Conservation (phyloP, 2,113 vertebrate species). For the Porphyrio hochstetteri region DNA sequence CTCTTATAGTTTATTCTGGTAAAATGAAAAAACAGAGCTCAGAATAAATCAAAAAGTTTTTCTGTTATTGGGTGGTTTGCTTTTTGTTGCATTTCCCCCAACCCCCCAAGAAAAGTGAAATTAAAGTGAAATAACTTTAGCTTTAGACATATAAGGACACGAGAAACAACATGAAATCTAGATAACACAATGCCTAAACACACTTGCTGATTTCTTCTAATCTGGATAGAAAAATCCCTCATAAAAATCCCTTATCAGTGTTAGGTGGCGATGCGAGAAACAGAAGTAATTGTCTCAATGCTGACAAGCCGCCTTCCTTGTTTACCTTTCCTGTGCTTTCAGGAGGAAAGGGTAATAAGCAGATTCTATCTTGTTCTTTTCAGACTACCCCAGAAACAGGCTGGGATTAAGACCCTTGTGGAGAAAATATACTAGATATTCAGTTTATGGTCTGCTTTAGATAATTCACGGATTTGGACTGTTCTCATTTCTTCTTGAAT, state of each 20-base stretch:
- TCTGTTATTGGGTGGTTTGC: rapidly evolving
- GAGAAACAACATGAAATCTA: neutral
- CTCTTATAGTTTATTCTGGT: neutral
- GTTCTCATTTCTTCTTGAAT: neutral
- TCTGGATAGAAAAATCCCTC: conserved; percentile 34
- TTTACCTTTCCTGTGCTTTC: conserved; percentile 45
- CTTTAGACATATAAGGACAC: neutral
- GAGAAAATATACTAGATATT: conserved; percentile 44
- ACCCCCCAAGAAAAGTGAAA: neutral
- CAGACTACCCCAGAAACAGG: neutral
- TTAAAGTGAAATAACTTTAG: neutral
- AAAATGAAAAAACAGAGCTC: neutral
- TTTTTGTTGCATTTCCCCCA: neutral
- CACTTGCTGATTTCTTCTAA: conserved; percentile 22
- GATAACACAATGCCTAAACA: neutral
- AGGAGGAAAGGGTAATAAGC: conserved; percentile 31
- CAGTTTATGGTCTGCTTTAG: neutral
- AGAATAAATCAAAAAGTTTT: neutral
- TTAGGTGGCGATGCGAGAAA: neutral
- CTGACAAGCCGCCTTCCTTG: conserved; percentile 35
- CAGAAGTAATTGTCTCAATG: conserved; percentile 39
- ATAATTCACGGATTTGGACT: neutral
- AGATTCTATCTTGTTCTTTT: conserved; percentile 55
- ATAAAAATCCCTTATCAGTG: conserved; percentile 49
- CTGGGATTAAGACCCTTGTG: conserved; percentile 30